A percentile compares a stretch with the other conserved stretches of the same genome.
Conservation (phyloP, 2,797 vertebrate genomes). For the Pseudotriccus pelzelni region DNA sequence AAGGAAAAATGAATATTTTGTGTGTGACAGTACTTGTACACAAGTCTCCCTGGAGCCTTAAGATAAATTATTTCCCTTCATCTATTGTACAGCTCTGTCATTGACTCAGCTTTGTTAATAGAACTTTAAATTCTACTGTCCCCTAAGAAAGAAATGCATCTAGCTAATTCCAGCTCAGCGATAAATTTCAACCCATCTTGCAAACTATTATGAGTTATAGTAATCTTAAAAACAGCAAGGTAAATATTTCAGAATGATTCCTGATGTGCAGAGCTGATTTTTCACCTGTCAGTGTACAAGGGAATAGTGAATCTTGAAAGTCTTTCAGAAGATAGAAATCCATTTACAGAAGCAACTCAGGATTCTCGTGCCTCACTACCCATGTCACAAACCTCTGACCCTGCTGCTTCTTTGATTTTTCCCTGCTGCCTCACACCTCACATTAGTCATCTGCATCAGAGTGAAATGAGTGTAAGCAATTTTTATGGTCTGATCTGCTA, state of each 20-base stretch:
- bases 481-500: background rate
- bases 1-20: background rate
- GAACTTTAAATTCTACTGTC: background rate
- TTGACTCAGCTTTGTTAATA: constrained; percentile 17
- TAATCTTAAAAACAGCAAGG: constrained; percentile 14
- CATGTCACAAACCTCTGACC: background rate
- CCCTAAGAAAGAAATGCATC: constrained; percentile 1
- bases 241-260: constrained; percentile 27
- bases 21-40: background rate
- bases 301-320: background rate
- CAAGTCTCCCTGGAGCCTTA: background rate
- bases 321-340: background rate
- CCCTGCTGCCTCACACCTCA: background rate
- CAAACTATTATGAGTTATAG: constrained; percentile 29
- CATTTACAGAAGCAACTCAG: background rate
- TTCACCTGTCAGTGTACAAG: constrained; percentile 9
- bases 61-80: constrained; percentile 13
- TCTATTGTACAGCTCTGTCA: background rate
- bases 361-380: background rate
- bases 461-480: background rate
- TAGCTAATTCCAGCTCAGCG: background rate
- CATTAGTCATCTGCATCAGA: background rate
- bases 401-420: background rate
- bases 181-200: background rate
- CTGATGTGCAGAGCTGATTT: constrained; percentile 12